Conservation (phyloP, 2,888 invertebrate genomes). For the Horisme vitalbata region DNA sequence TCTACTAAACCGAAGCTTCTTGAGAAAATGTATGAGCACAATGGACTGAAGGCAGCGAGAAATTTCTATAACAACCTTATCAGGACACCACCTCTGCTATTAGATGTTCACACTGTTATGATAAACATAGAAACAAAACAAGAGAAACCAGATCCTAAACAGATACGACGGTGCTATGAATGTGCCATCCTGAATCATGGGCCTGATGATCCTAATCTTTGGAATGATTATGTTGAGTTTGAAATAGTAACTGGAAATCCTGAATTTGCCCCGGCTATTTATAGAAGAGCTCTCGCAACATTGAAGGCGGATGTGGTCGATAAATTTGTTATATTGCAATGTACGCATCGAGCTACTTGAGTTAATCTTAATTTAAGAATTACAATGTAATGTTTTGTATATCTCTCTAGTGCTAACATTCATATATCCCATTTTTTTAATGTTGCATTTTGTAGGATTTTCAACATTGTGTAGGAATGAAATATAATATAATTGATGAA, state of each 20-base stretch:
- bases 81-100: constrained; percentile 81
- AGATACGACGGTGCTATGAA: constrained; percentile 84
- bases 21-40: constrained; percentile 78
- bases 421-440: constrained; percentile 14
- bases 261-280: constrained; percentile 79
- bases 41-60: constrained; percentile 83
- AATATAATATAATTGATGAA: constrained; percentile 48
- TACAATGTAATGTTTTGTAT: constrained; percentile 38
- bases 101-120: constrained; percentile 85
- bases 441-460: background rate
- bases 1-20: constrained; percentile 84
- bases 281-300: constrained; percentile 84
- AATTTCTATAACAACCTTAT: constrained; percentile 84
- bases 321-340: constrained; percentile 79
- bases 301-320: constrained; percentile 80
- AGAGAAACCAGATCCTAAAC: constrained; percentile 67
- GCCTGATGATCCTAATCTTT: constrained; percentile 84
- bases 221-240: constrained; percentile 89
- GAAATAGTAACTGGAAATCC: constrained; percentile 85
- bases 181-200: constrained; percentile 87
- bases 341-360: constrained; percentile 45
- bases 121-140: constrained; percentile 77
- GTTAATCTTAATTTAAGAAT: constrained; percentile 72
- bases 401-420: background rate
- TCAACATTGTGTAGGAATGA: constrained; percentile 8